Conservation (phyloP, 1,140 invertebrate genomes). For the Piezodorus guildinii region DNA sequence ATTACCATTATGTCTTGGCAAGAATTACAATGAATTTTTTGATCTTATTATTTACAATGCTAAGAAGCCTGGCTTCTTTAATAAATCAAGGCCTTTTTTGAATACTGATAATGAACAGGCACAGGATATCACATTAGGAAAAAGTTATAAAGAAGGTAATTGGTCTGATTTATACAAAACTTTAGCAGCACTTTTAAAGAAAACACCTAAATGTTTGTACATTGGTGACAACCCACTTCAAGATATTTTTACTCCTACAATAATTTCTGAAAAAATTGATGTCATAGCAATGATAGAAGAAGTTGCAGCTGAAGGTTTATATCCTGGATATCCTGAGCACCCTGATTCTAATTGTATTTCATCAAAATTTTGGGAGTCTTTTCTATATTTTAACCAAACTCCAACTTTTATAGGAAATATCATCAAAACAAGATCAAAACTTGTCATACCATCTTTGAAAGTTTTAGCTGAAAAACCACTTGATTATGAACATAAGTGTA, state of each 20-base stretch:
- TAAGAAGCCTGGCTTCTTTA: conserved; percentile 67
- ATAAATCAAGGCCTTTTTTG: conserved; percentile 45
- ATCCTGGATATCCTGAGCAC: conserved; percentile 25
- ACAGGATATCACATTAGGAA: conserved; percentile 7
- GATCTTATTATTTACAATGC: conserved; percentile 58
- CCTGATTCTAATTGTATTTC: neutral
- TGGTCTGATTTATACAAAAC: neutral
- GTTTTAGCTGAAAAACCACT: conserved; percentile 10
- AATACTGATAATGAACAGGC: conserved; percentile 36
- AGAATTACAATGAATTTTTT: conserved; percentile 58
- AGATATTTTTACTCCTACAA: conserved; percentile 56
- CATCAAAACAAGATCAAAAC: conserved; percentile 1
- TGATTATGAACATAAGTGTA: neutral
- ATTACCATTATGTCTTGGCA: conserved; percentile 49
- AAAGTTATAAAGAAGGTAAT: conserved; percentile 47
- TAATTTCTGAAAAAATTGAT: conserved; percentile 43
- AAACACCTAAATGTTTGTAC: conserved; percentile 49
- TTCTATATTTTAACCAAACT: neutral
- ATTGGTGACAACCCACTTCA: conserved; percentile 69
- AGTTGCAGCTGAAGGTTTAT: conserved; percentile 47
- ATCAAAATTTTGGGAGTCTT: conserved; percentile 11
- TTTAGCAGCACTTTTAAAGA: conserved; percentile 23
- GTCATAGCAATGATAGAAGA: conserved; percentile 62
- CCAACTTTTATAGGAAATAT: neutral
- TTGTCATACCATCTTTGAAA: conserved; percentile 9